Percentiles rank a stretch among this genome's conserved stretches.
These are phyloP conservation scores for Prenolepis imparis DNA, from an alignment of 2,888 invertebrate species.

Conservation along the genomic window DNA sequence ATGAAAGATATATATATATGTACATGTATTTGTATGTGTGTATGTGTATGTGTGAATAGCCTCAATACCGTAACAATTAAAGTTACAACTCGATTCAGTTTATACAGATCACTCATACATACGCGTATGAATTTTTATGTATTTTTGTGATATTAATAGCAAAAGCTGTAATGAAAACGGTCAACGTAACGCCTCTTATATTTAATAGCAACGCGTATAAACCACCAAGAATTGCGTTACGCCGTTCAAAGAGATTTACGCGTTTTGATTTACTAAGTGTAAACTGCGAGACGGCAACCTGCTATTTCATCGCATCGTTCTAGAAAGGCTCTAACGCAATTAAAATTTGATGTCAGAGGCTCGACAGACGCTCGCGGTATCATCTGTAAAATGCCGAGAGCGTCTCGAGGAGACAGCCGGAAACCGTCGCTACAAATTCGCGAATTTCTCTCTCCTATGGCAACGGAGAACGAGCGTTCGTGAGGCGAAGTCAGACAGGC, in stretches of 20 bases:
- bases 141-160: conserved; percentile 10
- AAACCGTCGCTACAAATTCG: conserved; percentile 78
- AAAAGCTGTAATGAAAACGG: conserved; percentile 12
- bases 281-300: conserved; percentile 40
- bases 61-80: conserved; percentile 22
- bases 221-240: conserved; percentile 33
- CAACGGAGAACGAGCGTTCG: conserved; percentile 66
- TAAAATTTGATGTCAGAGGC: conserved; percentile 70
- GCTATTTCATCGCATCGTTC: conserved; percentile 48
- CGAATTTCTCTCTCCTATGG: conserved; percentile 69
- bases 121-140: background rate
- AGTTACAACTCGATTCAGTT: background rate
- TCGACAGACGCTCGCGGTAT: conserved; percentile 58
- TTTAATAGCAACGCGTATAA: conserved; percentile 33
- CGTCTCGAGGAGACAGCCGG: conserved; percentile 54
- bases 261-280: conserved; percentile 51
- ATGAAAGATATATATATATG: background rate
- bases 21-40: background rate
- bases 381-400: conserved; percentile 50
- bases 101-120: background rate
- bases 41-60: background rate
- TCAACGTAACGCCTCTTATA: conserved; percentile 31
- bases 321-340: conserved; percentile 67
- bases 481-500: conserved; percentile 79
- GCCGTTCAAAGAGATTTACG: conserved; percentile 37